Percentiles rank a stretch among this genome's conserved stretches.
phyloP scores from a whole-genome alignment of 1,140 invertebrate genomes.

The Aphelenchoides avenae region DNA sequence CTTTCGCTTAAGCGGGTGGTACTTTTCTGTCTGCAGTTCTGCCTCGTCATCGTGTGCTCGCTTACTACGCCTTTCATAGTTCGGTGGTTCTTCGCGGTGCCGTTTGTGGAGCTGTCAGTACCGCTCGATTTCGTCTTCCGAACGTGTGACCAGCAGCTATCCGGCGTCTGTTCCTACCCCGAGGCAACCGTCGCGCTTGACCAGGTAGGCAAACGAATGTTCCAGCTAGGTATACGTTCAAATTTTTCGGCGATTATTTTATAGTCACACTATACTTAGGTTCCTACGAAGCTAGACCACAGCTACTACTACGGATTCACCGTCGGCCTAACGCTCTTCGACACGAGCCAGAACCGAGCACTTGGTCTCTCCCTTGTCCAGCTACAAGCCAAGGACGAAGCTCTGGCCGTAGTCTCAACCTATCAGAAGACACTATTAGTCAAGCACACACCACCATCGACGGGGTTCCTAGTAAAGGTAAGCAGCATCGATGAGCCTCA shows the following conservation, averaged over 20 bases:
- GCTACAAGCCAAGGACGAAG: slow-evolving; percentile 10
- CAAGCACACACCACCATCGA: not conserved
- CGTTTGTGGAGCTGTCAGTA: slow-evolving; percentile 31
- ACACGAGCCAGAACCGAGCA: slow-evolving; percentile 31
- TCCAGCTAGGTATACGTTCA: not conserved
- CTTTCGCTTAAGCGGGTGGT: no score
- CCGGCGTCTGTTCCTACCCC: slow-evolving; percentile 44
- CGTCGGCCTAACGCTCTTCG: slow-evolving; percentile 28
- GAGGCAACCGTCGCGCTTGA: slow-evolving; percentile 32
- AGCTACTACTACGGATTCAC: slow-evolving; percentile 31
- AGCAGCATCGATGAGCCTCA: no score
- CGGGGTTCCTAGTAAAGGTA: no score
- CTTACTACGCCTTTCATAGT: slow-evolving; percentile 21
- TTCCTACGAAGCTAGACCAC: slow-evolving; percentile 14
- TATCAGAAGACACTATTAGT: slow-evolving; percentile 1
- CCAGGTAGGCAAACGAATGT: no score
- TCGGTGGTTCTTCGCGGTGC: slow-evolving; percentile 25
- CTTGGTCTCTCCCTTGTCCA: slow-evolving; percentile 32
- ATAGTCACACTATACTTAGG: slow-evolving; percentile 3
- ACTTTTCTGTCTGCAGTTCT: no score
- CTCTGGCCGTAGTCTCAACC: not conserved
- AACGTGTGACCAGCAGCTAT: slow-evolving; percentile 31
- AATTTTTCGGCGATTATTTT: not conserved
- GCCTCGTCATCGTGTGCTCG: slow-evolving; percentile 5
- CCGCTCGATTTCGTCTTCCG: slow-evolving; percentile 42